phyloP scores from a whole-genome alignment of 2,113 vertebrate genomes.

The Nerophis lumbriciformis region DNA sequence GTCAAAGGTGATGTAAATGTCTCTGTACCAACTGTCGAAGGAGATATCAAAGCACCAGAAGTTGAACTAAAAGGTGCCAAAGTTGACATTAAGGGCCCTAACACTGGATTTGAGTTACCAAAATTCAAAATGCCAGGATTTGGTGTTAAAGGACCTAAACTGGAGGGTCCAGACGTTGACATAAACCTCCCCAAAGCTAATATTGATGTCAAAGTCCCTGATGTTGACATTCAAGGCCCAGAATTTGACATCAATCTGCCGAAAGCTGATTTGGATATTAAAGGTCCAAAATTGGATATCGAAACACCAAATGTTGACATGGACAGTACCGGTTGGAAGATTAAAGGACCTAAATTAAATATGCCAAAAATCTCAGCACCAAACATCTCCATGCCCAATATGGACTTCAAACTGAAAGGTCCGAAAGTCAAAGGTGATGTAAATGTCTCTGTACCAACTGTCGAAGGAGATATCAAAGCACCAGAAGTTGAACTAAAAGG shows the following conservation, averaged over 20 bases:
- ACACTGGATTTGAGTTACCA: slow-evolving; percentile 14
- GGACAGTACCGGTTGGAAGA: neutral
- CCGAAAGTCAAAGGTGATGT: neutral
- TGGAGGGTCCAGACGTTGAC: neutral
- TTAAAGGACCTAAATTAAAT: slow-evolving; percentile 46
- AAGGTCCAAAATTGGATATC: neutral
- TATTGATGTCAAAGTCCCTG: neutral
- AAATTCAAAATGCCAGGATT: slow-evolving; percentile 8
- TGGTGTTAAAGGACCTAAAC: neutral
- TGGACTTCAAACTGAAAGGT: neutral
- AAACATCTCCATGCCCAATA: neutral
- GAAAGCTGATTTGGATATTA: neutral
- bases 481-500: no score
- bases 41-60: neutral
- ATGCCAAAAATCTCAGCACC: slow-evolving; percentile 43
- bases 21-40: slow-evolving; percentile 7
- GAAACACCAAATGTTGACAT: slow-evolving; percentile 8
- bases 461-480: neutral
- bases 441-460: neutral
- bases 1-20: slow-evolving; percentile 18
- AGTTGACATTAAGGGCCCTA: neutral
- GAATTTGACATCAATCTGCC: slow-evolving; percentile 7
- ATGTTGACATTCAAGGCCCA: neutral
- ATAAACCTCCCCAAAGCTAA: neutral
- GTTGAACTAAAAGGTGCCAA: neutral